A percentile compares a stretch with the other conserved stretches of the same genome.
Conservation (phyloP, 2,888 invertebrate species). For the Parnassius mnemosyne region DNA sequence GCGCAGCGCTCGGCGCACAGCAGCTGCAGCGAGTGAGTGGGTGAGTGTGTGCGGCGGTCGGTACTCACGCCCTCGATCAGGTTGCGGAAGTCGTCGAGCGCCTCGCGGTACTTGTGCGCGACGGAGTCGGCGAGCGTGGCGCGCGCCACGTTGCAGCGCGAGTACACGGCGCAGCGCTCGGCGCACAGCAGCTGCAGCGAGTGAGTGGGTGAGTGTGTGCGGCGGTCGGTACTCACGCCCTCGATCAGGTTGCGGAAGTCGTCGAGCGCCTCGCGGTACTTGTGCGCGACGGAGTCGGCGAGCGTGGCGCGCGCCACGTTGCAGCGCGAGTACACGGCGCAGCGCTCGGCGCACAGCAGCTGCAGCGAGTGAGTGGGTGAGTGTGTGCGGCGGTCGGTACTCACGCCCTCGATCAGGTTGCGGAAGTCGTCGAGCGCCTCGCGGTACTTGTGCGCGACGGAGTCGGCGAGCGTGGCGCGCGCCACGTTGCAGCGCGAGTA, state of each 20-base stretch:
- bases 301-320: constrained; percentile 95
- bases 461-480: constrained; percentile 94
- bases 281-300: constrained; percentile 93
- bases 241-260: constrained; percentile 89
- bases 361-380: constrained; percentile 87
- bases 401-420: constrained; percentile 83
- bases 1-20: constrained; percentile 94
- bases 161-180: constrained; percentile 92
- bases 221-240: constrained; percentile 55
- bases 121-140: constrained; percentile 95
- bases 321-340: constrained; percentile 93
- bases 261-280: constrained; percentile 86
- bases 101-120: constrained; percentile 85
- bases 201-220: too few relatives aligned
- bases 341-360: constrained; percentile 91
- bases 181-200: constrained; percentile 94
- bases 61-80: constrained; percentile 81
- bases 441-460: constrained; percentile 85
- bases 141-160: constrained; percentile 93
- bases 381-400: constrained; percentile 1
- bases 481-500: constrained; percentile 95
- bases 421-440: constrained; percentile 94
- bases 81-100: constrained; percentile 91
- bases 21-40: constrained; percentile 87
- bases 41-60: neutral